These are phyloP conservation scores for Synanthedon myopaeformis DNA, from an alignment of 2,888 invertebrate genomes.

Conservation along the genomic window DNA sequence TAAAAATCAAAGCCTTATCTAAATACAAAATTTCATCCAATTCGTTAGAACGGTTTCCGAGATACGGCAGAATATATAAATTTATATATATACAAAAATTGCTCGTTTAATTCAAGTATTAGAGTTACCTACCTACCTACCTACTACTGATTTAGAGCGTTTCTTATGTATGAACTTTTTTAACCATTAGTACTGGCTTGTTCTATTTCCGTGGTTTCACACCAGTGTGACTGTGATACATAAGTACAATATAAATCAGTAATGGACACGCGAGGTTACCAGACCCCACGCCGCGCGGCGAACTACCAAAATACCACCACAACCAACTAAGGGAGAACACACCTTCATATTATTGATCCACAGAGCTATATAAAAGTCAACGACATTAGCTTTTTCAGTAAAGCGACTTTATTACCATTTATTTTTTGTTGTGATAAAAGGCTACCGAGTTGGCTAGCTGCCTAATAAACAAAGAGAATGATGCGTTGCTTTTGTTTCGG, in stretches of 20 bases:
- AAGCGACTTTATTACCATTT: not conserved
- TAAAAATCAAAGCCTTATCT: too few species aligned
- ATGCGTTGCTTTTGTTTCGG: conserved; percentile 30
- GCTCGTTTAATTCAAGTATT: too few species aligned
- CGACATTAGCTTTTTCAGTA: not conserved
- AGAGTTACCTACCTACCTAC: too few species aligned
- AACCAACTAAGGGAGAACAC: conserved; percentile 17
- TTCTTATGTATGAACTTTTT: too few species aligned
- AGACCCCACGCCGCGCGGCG: conserved; percentile 3
- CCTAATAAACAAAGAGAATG: conserved; percentile 22
- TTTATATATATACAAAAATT: too few species aligned
- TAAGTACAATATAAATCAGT: not conserved
- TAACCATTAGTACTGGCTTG: too few species aligned
- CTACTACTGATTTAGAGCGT: too few species aligned
- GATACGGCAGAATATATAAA: too few species aligned
- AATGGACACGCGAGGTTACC: not conserved
- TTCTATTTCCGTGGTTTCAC: too few species aligned
- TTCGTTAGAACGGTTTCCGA: too few species aligned
- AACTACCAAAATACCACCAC: conserved; percentile 3
- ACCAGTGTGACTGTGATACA: not conserved
- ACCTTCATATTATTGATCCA: conserved; percentile 30
- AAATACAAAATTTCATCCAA: too few species aligned
- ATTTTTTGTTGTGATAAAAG: conserved; percentile 10
- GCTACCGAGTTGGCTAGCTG: conserved; percentile 22
- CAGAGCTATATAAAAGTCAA: not conserved